Base-by-base conservation (phyloP, 2,888 invertebrate species). In the Ferrisia virgata region DNA sequence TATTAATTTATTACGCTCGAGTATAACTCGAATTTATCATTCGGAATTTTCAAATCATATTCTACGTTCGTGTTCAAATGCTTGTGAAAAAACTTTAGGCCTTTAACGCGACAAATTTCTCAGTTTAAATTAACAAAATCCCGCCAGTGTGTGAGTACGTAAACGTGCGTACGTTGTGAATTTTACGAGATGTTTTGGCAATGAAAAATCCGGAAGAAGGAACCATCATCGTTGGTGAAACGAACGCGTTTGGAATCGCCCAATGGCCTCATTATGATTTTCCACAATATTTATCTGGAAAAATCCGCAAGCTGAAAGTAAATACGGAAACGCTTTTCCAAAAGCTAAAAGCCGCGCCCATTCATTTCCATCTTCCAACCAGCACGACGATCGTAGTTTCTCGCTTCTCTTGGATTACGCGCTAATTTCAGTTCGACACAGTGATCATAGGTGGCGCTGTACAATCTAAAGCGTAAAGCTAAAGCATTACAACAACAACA, bases 301-400 rank as follows among this genome's bases (percentile, higher is more conserved):
- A 18, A 18, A 36, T 39, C 36, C 33, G 28, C 72, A 28, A 76
- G 36, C 40, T 2, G 25, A 25, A 28, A 15, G 79, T 47, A 47
- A 79, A 47, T 79, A 79, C 79, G 72, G 72, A 76, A 76, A 76
- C 36, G 72, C 72, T 76, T 79, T 79, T 47, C 79, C 40, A 43
- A 79, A 53, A 2, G 53, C 22, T 1, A 53, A 79, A 79, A 43
- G 79, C 79, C 79, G 79, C 79, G 79, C 79, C 79, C 79, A 43
- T 28, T 43, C 13, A 6, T 31, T 47, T 15, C n/a, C 40, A 79
- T 79, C 79, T 47, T 79, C 79, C 79, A 79, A 79, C 79, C 79
- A 79, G 43, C 43, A 1, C 43, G n/a, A 5, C 4, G 40, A 13
- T 2, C 79, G 79, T 43, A 28, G 40, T 18, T 39, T 25, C 0